These are phyloP conservation scores for Radopholus similis DNA, from an alignment of 1,140 invertebrate species.

Conservation along the genomic window DNA sequence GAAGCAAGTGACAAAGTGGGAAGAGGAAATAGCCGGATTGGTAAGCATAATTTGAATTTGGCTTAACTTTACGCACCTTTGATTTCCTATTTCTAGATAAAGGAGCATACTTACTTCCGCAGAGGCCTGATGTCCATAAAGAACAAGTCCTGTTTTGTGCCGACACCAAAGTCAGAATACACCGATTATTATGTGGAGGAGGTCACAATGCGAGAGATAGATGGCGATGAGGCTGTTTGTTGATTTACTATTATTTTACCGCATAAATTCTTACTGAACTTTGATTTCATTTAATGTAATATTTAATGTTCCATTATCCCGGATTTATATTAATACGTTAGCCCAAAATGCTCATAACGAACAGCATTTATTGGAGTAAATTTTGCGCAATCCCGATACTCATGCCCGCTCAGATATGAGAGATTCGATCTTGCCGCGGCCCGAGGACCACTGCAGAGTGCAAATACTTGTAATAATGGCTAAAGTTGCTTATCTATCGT, in stretches of 20 bases:
- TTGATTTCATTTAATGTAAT: not conserved
- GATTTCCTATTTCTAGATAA: too few relatives aligned
- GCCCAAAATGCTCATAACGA: too few relatives aligned
- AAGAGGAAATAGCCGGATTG: too few relatives aligned
- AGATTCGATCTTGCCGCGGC: slow-evolving; percentile 8
- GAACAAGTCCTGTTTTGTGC: not conserved
- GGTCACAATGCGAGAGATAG: slow-evolving; percentile 4
- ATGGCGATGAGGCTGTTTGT: not conserved
- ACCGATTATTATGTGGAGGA: slow-evolving; percentile 9
- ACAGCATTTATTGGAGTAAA: too few relatives aligned
- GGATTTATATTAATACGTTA: too few relatives aligned
- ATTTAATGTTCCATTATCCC: too few relatives aligned
- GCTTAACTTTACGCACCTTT: too few relatives aligned
- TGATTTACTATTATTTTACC: not conserved
- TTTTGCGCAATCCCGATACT: too few relatives aligned
- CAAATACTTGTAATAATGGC: slow-evolving; percentile 17
- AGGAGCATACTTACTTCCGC: too few relatives aligned
- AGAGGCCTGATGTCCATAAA: too few relatives aligned
- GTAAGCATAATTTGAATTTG: too few relatives aligned
- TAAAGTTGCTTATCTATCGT: not conserved
- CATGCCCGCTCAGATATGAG: not conserved
- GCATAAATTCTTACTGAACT: not conserved
- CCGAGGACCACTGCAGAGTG: slow-evolving; percentile 25
- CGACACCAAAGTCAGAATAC: not conserved
- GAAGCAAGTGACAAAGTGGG: too few relatives aligned